These are phyloP conservation scores for Stenotaenia linearis DNA, from an alignment of 2,888 invertebrate species.

Conservation along the genomic window DNA sequence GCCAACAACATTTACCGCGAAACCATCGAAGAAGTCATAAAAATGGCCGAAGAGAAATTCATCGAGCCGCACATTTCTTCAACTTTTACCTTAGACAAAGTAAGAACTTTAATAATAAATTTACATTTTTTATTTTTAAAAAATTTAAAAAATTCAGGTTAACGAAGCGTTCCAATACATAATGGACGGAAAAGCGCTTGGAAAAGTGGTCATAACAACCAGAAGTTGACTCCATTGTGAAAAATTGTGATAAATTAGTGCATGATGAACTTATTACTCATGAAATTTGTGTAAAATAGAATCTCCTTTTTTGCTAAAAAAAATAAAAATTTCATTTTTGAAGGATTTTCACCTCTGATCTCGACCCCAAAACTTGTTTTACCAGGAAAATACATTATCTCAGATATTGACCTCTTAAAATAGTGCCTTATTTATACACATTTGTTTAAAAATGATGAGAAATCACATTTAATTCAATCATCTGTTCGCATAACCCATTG, in stretches of 20 bases:
- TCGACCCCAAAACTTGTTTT: background rate
- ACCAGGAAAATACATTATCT: background rate
- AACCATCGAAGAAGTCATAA: conserved; percentile 57
- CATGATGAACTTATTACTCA: too few relatives aligned
- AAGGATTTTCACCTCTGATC: background rate
- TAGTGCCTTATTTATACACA: background rate
- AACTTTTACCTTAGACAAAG: conserved; percentile 50
- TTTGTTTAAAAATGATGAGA: too few relatives aligned
- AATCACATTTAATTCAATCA: background rate
- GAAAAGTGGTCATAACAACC: conserved; percentile 54
- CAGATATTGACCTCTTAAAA: background rate
- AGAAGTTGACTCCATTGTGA: background rate
- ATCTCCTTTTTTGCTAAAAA: too few relatives aligned
- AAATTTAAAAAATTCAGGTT: conserved; percentile 44
- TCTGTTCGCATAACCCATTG: background rate
- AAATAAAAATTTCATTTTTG: background rate
- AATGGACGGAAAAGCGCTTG: conserved; percentile 55
- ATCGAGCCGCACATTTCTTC: conserved; percentile 57
- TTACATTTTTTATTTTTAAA: background rate
- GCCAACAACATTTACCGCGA: conserved; percentile 55
- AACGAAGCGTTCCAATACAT: conserved; percentile 59
- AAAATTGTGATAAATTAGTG: background rate
- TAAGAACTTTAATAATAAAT: background rate
- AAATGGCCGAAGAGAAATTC: conserved; percentile 58
- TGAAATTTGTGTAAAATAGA: too few relatives aligned